Evolutionary conservation across 2,797 vertebrate species (phyloP), one percentile per base, ranked within the genome.

Genomic region (Phoebastria nigripes): DNA sequence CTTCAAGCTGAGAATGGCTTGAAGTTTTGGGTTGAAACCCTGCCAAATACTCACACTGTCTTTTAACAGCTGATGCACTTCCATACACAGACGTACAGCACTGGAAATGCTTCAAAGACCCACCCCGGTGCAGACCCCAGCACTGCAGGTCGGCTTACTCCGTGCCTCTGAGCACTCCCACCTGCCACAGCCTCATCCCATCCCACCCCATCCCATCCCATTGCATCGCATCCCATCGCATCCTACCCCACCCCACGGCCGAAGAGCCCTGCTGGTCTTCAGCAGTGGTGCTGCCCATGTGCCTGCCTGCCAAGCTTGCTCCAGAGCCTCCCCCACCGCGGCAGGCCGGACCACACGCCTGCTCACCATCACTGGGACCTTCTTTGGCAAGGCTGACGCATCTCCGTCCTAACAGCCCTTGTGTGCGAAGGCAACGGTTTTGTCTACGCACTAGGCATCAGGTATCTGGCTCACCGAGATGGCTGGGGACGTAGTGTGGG

Each of bases 1-100:
- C 72, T 63, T 51, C 26, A 31, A 46, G 70, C 80, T 76, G 81
- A 82, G 73, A 56, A 67, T 25, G 82, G 65, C 72, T 81, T 44
- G 35, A 91, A 94, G 91, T 95, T 95, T 77, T 10, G 71, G 55
- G 17, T 2, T 80, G 81, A 91, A 96, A 94, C 29, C 55, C 90
- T 94, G 85, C 94, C 89, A 87, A 85, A 87, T 18, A 59, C 91
- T 82, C 56, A 54, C 26, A 4, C 52, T 16, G 65, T n/a, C 83
- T 90, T 90, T 72, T 67, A 73, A 66, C 51, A 85, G 78, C 35
- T 1, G n/a, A 35, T 31, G 54, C 14, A 7, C 46, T 69, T 73
- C 86, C 35, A 33, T 6, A 15, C 5, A 17, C 58, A 29, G 42
- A 22, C 0, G 0, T 6, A 33, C 41, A 39, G 41, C 74, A 8